phyloP scores from a whole-genome alignment of 1,140 invertebrate genomes.

The Drosophila lacertosa region DNA sequence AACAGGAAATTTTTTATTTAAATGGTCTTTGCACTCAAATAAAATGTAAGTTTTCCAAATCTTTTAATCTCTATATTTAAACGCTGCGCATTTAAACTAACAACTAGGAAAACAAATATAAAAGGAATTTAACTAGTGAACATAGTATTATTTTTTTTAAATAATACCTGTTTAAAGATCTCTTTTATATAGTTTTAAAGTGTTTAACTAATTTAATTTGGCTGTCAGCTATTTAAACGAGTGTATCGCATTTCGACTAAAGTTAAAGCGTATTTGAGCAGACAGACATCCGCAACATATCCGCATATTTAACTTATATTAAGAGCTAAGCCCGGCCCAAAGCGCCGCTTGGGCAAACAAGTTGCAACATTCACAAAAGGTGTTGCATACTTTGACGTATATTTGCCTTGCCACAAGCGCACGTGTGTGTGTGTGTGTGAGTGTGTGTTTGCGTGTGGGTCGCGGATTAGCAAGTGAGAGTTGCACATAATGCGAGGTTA shows the following conservation, averaged over 20 bases:
- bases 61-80: too few relatives aligned
- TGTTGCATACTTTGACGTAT: slow-evolving; percentile 53
- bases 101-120: too few relatives aligned
- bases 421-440: slow-evolving; percentile 12
- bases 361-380: slow-evolving; percentile 44
- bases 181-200: too few relatives aligned
- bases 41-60: too few relatives aligned
- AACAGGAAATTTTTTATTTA: too few relatives aligned
- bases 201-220: too few relatives aligned
- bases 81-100: too few relatives aligned
- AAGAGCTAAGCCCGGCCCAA: slow-evolving; percentile 44
- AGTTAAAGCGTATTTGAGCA: neutral
- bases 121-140: neutral
- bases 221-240: neutral
- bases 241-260: neutral
- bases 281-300: slow-evolving; percentile 24
- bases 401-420: slow-evolving; percentile 11
- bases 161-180: too few relatives aligned
- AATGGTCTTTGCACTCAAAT: too few relatives aligned
- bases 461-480: slow-evolving; percentile 71
- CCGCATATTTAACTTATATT: slow-evolving; percentile 57
- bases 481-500: slow-evolving; percentile 44
- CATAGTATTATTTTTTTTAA: too few relatives aligned
- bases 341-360: slow-evolving; percentile 42
- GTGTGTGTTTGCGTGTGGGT: slow-evolving; percentile 40